These are phyloP conservation scores for Osmerus eperlanus DNA, from an alignment of 2,113 vertebrate genomes.

Conservation along the genomic window DNA sequence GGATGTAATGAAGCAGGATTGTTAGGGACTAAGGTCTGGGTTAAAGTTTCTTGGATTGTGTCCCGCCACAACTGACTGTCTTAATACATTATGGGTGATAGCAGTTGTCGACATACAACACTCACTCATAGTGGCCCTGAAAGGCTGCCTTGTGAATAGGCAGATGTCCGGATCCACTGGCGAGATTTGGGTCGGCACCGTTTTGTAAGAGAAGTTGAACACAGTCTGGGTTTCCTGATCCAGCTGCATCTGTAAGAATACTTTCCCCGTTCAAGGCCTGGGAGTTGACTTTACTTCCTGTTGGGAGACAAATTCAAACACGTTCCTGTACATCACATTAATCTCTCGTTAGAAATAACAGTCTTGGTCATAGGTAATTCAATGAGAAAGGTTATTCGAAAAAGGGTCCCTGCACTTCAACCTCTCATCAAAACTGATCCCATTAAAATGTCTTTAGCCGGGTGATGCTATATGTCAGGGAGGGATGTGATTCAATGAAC, in stretches of 20 bases:
- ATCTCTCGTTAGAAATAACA: too few relatives aligned
- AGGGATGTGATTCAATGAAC: too few relatives aligned
- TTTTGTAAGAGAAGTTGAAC: slow-evolving; percentile 81
- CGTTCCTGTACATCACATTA: neutral
- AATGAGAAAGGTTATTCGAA: too few relatives aligned
- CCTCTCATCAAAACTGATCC: too few relatives aligned
- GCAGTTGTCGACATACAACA: neutral
- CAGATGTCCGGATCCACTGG: slow-evolving; percentile 76
- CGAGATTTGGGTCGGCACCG: slow-evolving; percentile 79
- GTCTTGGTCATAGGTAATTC: too few relatives aligned
- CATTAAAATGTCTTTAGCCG: neutral
- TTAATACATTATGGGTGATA: neutral
- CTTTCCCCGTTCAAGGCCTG: slow-evolving; percentile 79
- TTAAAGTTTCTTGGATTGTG: neutral
- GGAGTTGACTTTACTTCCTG: slow-evolving; percentile 79
- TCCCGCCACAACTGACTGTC: neutral
- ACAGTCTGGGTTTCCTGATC: slow-evolving; percentile 79
- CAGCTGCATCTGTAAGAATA: slow-evolving; percentile 79
- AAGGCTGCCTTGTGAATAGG: slow-evolving; percentile 84
- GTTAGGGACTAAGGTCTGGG: neutral
- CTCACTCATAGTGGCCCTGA: slow-evolving; percentile 85
- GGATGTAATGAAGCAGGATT: neutral
- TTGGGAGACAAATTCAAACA: neutral
- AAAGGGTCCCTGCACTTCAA: too few relatives aligned
- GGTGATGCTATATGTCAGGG: neutral